Evolutionary conservation across 2,797 vertebrate genomes (phyloP).

Genomic region (Pangasius larnaudii): DNA sequence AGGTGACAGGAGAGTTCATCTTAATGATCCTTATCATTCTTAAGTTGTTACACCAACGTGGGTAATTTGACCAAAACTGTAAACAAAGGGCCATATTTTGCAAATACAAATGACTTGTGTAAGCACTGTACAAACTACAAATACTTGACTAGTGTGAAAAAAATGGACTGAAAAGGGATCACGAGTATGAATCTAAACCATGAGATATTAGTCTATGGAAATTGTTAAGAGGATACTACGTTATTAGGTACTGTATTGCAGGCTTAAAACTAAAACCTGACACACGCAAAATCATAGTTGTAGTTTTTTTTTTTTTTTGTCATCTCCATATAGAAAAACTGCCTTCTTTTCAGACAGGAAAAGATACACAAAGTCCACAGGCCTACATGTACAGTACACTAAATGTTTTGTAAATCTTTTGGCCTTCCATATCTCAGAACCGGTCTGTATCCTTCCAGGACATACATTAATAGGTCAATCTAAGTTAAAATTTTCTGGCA

Average conservation of each 20-base stretch:
- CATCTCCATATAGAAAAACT: neutral
- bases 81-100: neutral
- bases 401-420: conserved; percentile 1
- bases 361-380: neutral
- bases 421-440: conserved; percentile 24
- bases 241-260: neutral
- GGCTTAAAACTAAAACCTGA: neutral
- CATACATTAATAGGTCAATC: conserved; percentile 18
- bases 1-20: neutral
- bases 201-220: neutral
- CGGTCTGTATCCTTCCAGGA: conserved; percentile 21
- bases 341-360: neutral
- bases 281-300: neutral
- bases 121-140: neutral
- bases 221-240: neutral
- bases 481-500: neutral
- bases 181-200: neutral
- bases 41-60: neutral
- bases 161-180: neutral
- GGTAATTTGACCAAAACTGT: neutral
- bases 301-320: neutral
- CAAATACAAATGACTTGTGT: too few species aligned
- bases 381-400: neutral
- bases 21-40: neutral
- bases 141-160: neutral